Evolutionary conservation across 2,113 vertebrate species (phyloP).

Genomic region (Brevimyrus niger): DNA sequence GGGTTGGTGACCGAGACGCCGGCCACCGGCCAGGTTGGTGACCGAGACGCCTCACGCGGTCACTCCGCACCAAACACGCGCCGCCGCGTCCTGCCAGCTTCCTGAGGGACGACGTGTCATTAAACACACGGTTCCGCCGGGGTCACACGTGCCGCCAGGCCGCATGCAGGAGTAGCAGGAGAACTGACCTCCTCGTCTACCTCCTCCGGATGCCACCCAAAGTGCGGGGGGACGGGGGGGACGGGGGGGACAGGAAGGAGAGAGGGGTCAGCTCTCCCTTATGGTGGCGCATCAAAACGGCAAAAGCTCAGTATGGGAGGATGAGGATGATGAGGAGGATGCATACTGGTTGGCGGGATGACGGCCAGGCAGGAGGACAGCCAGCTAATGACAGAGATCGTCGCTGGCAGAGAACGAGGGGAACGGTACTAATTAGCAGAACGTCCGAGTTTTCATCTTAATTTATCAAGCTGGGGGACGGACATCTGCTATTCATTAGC

Average conservation of each 20-base stretch:
- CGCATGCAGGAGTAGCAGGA: neutral
- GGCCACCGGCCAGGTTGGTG: neutral
- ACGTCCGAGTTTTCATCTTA: neutral
- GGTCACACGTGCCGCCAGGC: neutral
- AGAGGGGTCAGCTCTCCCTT: neutral
- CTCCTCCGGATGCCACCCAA: neutral
- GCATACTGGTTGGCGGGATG: neutral
- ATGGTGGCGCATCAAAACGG: neutral
- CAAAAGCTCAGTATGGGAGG: neutral
- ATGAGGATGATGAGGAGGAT: neutral
- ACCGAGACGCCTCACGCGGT: neutral
- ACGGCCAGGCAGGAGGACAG: neutral
- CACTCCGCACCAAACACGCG: neutral
- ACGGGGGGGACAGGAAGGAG: neutral
- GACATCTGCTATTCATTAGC: constrained; percentile 2
- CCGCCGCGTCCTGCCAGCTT: neutral
- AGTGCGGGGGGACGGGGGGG: neutral
- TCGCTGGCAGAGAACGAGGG: neutral
- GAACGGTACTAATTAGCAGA: neutral
- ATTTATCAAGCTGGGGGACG: neutral
- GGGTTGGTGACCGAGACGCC: neutral
- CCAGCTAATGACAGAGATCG: neutral
- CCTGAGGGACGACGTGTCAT: neutral
- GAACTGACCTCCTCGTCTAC: neutral
- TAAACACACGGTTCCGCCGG: neutral